Evolutionary conservation across 2,797 vertebrate genomes (phyloP), one percentile per base, ranked within the genome.

Genomic region (Rhinophrynus dorsalis): DNA sequence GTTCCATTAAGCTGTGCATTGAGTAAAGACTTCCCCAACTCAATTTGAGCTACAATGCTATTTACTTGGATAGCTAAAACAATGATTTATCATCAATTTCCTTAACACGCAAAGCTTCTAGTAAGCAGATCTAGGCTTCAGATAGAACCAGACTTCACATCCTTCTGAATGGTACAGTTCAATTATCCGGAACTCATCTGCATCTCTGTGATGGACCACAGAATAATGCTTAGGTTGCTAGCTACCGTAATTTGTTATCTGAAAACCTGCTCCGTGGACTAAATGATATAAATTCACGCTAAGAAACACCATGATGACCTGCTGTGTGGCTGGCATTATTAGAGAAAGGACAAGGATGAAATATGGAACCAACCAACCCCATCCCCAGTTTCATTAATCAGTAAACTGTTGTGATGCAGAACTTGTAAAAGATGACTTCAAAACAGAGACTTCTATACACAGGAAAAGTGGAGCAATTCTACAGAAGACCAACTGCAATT

Each of bases 171-270:
- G 38, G 5, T n/a, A 42, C 15, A 32, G n/a, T 40, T 29, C 37
- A 37, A 15, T 55, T 27, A 26, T 38, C 4, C 8, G n/a, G 30
- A 11, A 12, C 10, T 42, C 17, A 45, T 24, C 57, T 45, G 3
- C 38, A 37, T 37, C 21, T 32, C 52, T 10, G 20, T 13, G 12
- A 32, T 20, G 54, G 52, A 5, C 3, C 40, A 58, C 13, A 24
- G 30, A 56, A 48, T 33, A 29, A 23, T 58, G 54, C 65, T 68
- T 55, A 68, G 7, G n/a, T n/a, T n/a, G 29, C 26, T 44, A 18
- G 13, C 18, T 50, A 6, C 42, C 2, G 54, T 6, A 40, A 30
- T 33, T 66, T 30, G 63, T 66, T 67, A 67, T 57, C 52, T 10
- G 11, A 37, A 42, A 24, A 10, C 54, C 54, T 18, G 33, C n/a